A percentile compares a stretch with the other conserved stretches of the same genome.
phyloP scores from a whole-genome alignment of 2,113 vertebrate genomes.

The Corythoichthys intestinalis region DNA sequence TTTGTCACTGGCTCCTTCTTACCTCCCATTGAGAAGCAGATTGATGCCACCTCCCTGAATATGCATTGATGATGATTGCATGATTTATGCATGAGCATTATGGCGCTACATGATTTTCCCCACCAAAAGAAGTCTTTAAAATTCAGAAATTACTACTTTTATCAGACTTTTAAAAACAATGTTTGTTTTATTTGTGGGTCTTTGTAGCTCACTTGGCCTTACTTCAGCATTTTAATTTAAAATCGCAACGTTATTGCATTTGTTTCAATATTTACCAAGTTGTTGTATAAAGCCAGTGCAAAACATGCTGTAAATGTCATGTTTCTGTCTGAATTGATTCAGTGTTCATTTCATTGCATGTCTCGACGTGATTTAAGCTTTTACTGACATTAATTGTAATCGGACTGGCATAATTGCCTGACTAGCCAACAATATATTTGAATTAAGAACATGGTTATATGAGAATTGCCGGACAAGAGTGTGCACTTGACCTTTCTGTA shows the following conservation, averaged over 20 bases:
- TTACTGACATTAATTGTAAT: slow-evolving; percentile 57
- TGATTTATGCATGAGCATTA: slow-evolving; percentile 75
- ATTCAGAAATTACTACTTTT: slow-evolving; percentile 58
- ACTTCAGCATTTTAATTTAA: slow-evolving; percentile 20
- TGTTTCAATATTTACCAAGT: slow-evolving; percentile 54
- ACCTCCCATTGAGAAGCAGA: slow-evolving; percentile 60
- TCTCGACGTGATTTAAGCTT: slow-evolving; percentile 49
- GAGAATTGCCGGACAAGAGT: slow-evolving; percentile 35
- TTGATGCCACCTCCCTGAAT: slow-evolving; percentile 60
- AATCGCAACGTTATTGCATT: slow-evolving; percentile 36
- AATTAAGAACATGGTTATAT: slow-evolving; percentile 35
- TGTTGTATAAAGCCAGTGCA: slow-evolving; percentile 43
- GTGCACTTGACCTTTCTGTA: slow-evolving; percentile 48
- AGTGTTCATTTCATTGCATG: slow-evolving; percentile 40
- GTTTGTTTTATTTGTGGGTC: slow-evolving; percentile 52
- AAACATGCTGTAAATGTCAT: slow-evolving; percentile 48
- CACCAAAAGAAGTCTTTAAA: slow-evolving; percentile 46
- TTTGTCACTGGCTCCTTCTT: slow-evolving; percentile 63
- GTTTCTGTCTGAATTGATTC: slow-evolving; percentile 31
- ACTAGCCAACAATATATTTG: slow-evolving; percentile 30
- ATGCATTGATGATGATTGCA: slow-evolving; percentile 75
- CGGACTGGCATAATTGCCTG: slow-evolving; percentile 47
- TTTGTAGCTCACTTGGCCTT: slow-evolving; percentile 24
- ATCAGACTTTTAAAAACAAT: slow-evolving; percentile 33
- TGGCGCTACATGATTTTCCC: slow-evolving; percentile 46